Evolutionary conservation across 2,797 vertebrate species (phyloP).

Genomic region (Cercopithecus mitis): DNA sequence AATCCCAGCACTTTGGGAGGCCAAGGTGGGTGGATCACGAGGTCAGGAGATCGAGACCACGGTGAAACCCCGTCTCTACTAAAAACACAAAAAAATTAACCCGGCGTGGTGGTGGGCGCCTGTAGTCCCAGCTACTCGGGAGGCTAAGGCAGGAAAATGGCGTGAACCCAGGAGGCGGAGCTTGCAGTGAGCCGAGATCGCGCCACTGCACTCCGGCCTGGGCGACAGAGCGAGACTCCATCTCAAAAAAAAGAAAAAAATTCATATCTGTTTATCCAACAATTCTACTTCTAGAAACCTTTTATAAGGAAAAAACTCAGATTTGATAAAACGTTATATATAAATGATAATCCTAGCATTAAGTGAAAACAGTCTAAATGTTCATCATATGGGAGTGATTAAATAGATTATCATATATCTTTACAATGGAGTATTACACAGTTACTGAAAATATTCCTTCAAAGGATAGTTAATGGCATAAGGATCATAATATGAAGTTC

Average conservation of each 20-base stretch:
- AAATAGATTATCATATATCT: not conserved
- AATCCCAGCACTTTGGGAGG: too few relatives aligned
- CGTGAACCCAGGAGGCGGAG: too few relatives aligned
- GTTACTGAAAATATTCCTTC: not conserved
- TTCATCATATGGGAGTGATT: not conserved
- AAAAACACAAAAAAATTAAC: too few relatives aligned
- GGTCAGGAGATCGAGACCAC: too few relatives aligned
- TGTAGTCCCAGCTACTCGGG: too few relatives aligned
- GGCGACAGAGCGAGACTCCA: too few relatives aligned
- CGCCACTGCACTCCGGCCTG: too few relatives aligned
- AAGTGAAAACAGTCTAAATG: not conserved
- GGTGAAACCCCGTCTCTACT: too few relatives aligned
- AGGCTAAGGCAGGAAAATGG: too few relatives aligned
- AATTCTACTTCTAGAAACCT: not conserved
- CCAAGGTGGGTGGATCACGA: too few relatives aligned
- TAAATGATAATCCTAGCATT: not conserved
- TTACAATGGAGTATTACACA: not conserved
- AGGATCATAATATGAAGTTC: not conserved
- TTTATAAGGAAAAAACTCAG: not conserved
- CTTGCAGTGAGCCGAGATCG: too few relatives aligned
- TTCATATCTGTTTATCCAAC: not conserved
- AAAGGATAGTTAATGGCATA: not conserved
- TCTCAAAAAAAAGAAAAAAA: not conserved
- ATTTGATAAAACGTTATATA: not conserved
- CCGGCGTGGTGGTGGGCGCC: accelerated